phyloP scores from a whole-genome alignment of 2,797 vertebrate genomes.

The Oreonectes daqikongensis region DNA sequence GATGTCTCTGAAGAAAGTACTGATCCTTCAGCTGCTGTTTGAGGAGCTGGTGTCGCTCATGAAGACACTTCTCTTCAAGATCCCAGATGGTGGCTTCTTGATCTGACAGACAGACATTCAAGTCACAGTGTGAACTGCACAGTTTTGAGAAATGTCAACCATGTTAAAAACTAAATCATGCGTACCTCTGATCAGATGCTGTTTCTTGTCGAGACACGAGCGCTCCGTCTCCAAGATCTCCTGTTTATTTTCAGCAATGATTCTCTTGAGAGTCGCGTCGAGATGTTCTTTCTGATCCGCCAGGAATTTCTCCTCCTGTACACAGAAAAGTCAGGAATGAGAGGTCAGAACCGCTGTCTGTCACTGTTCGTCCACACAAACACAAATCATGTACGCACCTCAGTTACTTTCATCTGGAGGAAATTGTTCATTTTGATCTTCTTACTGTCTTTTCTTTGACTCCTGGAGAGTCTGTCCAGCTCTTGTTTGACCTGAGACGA shows the following conservation, averaged over 20 bases:
- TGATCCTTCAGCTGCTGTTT: slow-evolving; percentile 98
- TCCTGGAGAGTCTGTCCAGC: slow-evolving; percentile 88
- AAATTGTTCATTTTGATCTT: slow-evolving; percentile 83
- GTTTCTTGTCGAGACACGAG: slow-evolving; percentile 87
- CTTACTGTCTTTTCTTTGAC: slow-evolving; percentile 85
- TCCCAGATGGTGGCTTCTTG: slow-evolving; percentile 89
- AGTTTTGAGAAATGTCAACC: neutral
- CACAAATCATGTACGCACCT: slow-evolving; percentile 70
- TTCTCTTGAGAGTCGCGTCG: slow-evolving; percentile 81
- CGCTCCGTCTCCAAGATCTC: slow-evolving; percentile 90
- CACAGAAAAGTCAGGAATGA: slow-evolving; percentile 4
- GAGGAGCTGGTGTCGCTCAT: slow-evolving; percentile 89
- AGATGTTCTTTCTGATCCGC: slow-evolving; percentile 81
- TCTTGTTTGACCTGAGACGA: slow-evolving; percentile 83
- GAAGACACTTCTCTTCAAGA: slow-evolving; percentile 88
- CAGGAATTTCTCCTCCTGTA: slow-evolving; percentile 85
- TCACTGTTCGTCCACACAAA: neutral
- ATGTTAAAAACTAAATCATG: neutral
- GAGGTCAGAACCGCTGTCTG: neutral
- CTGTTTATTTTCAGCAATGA: slow-evolving; percentile 84
- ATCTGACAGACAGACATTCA: slow-evolving; percentile 69
- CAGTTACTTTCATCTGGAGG: slow-evolving; percentile 75
- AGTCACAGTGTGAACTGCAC: neutral
- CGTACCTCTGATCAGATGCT: slow-evolving; percentile 88
- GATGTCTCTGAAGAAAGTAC: slow-evolving; percentile 96